Percentiles rank a stretch among this genome's conserved stretches.
Conservation (phyloP, 2,113 vertebrate genomes). For the Malurus melanocephalus region DNA sequence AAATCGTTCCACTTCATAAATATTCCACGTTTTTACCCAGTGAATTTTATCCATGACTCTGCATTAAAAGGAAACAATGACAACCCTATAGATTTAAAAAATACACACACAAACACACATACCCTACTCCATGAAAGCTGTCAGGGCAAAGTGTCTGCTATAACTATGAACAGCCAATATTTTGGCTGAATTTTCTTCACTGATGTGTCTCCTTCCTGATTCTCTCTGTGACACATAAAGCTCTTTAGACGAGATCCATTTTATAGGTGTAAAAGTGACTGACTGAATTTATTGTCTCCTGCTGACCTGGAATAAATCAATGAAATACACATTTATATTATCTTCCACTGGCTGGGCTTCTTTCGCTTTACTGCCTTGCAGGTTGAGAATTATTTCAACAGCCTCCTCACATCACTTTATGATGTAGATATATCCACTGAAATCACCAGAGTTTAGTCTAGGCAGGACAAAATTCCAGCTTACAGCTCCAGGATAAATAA, state of each 20-base stretch:
- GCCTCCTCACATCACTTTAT: neutral
- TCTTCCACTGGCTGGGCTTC: neutral
- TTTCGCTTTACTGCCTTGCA: neutral
- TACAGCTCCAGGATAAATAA: neutral
- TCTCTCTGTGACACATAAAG: neutral
- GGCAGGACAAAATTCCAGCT: neutral
- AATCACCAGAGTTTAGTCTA: neutral
- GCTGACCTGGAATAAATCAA: conserved; percentile 32
- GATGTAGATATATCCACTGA: neutral
- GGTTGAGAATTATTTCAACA: neutral
- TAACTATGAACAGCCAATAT: neutral
- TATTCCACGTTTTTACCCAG: conserved; percentile 21
- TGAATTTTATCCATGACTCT: conserved; percentile 31
- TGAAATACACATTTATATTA: neutral
- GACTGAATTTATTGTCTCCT: neutral
- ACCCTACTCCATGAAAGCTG: neutral
- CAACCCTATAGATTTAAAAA: neutral
- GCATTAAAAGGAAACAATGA: neutral
- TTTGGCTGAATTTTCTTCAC: neutral
- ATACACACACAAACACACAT: neutral
- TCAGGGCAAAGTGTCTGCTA: neutral
- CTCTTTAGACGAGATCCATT: neutral
- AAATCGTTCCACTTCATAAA: conserved; percentile 26
- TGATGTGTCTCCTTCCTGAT: neutral
- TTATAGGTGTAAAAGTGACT: neutral